Evolutionary conservation across 2,113 vertebrate species (phyloP), one percentile per base, ranked within the genome.

Genomic region (Okapia johnstoni): DNA sequence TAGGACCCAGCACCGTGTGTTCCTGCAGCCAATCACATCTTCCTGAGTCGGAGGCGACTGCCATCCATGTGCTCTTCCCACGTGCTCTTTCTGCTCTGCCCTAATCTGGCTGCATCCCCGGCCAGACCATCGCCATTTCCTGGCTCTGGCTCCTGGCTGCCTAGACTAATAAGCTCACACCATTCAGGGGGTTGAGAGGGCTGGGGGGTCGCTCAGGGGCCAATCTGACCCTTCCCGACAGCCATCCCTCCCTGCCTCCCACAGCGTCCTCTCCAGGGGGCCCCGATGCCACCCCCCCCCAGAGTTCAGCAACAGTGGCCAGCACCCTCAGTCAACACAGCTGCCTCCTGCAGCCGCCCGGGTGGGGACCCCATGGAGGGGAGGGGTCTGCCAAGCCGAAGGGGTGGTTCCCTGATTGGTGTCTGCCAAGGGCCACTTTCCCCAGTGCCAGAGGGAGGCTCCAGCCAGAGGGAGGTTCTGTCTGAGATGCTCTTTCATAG

Each of bases 161-260:
- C 70, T 77, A 77, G 46, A 40, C 77, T 46, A 55, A 86, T n/a
- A 87, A 25, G n/a, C 54, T 48, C 66, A 70, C 93, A 46, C 86
- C 36, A 3, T 50, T 55, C 83, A 28, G 52, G 57, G 46, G 58
- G 2, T 19, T 23, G 14, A 23, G 36, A 10, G 52, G 28, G 3
- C 16, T 15, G 0, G 33, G n/a, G 61, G 40, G n/a, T 55, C 17
- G 1, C 9, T 15, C 0, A 7, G 52, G 43, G 73, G 43, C 87
- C 77, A 79, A 57, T 58, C 52, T 60, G 76, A 81, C 84, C 17
- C 61, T 55, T 15, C 33, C 79, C 48, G 17, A 12, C 28, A 79
- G n/a, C 43, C 11, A 0, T 5, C 66, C 14, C 28, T 50, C 40
- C 28, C 30, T 26, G 1, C 52, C 36, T 60, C 43, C 46, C n/a